A percentile compares a stretch with the other conserved stretches of the same genome.
Evolutionary conservation across 2,113 vertebrate species (phyloP).

Genomic region (Lonchura striata): DNA sequence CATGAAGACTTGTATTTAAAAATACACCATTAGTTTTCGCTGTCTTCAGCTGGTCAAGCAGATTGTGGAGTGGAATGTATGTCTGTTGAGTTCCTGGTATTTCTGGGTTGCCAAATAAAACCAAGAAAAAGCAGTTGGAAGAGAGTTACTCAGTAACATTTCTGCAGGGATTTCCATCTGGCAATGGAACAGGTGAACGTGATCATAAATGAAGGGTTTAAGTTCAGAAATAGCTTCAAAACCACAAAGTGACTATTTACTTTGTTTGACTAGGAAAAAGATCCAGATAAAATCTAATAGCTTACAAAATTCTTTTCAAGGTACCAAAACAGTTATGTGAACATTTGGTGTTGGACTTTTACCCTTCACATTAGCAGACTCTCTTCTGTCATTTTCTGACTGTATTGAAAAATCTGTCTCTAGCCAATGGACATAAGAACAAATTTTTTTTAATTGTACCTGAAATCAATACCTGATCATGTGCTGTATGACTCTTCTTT

Average conservation of each 20-base stretch:
- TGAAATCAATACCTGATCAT: background rate
- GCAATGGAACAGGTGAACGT: background rate
- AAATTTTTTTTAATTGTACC: background rate
- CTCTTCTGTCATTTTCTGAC: background rate
- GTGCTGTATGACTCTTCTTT: background rate
- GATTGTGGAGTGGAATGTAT: background rate
- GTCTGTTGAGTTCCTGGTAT: background rate
- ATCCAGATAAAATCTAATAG: background rate
- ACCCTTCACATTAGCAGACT: background rate
- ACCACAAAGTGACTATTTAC: background rate
- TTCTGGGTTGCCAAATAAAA: background rate
- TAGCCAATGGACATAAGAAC: background rate
- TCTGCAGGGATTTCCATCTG: background rate
- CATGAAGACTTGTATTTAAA: background rate
- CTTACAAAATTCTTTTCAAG: background rate
- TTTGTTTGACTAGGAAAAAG: background rate
- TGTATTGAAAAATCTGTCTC: background rate
- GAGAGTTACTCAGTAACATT: background rate
- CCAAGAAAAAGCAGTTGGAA: background rate
- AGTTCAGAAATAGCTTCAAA: background rate
- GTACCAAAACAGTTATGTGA: background rate
- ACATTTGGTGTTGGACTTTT: background rate
- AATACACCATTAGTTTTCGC: background rate
- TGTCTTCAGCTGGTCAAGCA: background rate
- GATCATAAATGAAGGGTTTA: background rate